Evolutionary conservation across 2,797 vertebrate species (phyloP), one percentile per base, ranked within the genome.

Genomic region (Heterohyrax brucei): DNA sequence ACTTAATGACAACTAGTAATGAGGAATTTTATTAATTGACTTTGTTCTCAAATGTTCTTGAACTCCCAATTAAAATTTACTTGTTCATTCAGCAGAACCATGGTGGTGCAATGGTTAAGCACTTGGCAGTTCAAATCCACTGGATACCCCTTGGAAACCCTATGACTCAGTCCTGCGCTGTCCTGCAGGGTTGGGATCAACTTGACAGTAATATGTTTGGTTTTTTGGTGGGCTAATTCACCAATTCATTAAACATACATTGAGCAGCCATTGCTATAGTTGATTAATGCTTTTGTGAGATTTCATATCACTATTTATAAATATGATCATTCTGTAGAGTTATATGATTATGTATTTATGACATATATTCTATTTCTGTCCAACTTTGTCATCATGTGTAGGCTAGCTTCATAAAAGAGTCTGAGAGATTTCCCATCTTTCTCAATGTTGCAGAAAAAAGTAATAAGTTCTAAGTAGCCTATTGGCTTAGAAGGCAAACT

Each of bases 11-110:
- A 64, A 64, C 61, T 64, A 64, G 24, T 64, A 18, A 26, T 64
- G 61, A 26, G 61, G 8, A 24, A 24, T 64, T 64, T 2, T 48
- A 66, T 33, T 75, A 50, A 86, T 59, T 87, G 76, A 80, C 22
- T 64, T 81, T 73, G 12, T 86, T 90, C 16, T 80, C 44, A 91
- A 66, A 64, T 66, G 76, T 87, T 10, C 14, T 82, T 76, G 19
- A 76, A 87, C 33, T 91, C 59, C 26, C 59, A 86, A 59, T 53
- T 73, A 46, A 16, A 86, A 66, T 76, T 95, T 59, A 30, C 30
- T 22, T 56, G 18, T 3, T 48, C 64, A 85, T 44, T 94, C 44
- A 64, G 61, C 10, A 8, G 53, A 56, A 16, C 53, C 53, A 12
- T 56, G 10, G 53, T 16, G 53, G 12, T 13, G 18, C 53, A 56